A percentile compares a stretch with the other conserved stretches of the same genome.
These are phyloP conservation scores for Microtus pennsylvanicus DNA, from an alignment of 2,113 vertebrate species.

Conservation along the genomic window DNA sequence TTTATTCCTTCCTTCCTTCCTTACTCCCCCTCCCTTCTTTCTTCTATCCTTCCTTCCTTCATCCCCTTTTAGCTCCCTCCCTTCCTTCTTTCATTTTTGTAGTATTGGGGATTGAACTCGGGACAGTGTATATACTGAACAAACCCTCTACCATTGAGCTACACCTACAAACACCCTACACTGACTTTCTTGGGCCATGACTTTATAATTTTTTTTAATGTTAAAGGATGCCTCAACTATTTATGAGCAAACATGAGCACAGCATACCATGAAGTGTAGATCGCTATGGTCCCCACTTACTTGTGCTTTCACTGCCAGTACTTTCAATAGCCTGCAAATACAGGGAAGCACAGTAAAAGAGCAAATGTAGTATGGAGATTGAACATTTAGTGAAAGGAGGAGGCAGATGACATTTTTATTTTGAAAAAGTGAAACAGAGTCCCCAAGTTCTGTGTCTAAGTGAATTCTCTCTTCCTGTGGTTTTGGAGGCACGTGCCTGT, in stretches of 20 bases:
- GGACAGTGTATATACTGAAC: not conserved
- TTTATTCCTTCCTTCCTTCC: not conserved
- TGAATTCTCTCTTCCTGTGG: not conserved
- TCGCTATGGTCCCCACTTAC: not conserved
- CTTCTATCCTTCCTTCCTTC: too few relatives aligned
- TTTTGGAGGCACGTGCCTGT: not conserved
- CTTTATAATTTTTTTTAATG: constrained; percentile 23
- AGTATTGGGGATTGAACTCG: not conserved
- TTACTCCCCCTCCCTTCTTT: too few relatives aligned
- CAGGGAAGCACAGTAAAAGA: not conserved
- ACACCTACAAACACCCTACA: not conserved
- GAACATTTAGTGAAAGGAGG: not conserved
- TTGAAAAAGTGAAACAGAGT: not conserved
- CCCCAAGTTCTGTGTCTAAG: not conserved
- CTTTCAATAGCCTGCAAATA: not conserved
- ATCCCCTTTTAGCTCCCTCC: not conserved
- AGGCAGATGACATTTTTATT: not conserved
- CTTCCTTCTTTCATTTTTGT: not conserved
- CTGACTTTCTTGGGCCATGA: not conserved
- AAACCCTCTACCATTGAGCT: not conserved
- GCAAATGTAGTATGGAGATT: not conserved
- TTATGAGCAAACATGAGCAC: too few relatives aligned
- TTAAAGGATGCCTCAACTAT: constrained; percentile 41
- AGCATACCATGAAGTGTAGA: not conserved
- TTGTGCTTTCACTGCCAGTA: not conserved